Conservation (phyloP, 2,113 vertebrate species). For the Brachyhypopomus gauderio region DNA sequence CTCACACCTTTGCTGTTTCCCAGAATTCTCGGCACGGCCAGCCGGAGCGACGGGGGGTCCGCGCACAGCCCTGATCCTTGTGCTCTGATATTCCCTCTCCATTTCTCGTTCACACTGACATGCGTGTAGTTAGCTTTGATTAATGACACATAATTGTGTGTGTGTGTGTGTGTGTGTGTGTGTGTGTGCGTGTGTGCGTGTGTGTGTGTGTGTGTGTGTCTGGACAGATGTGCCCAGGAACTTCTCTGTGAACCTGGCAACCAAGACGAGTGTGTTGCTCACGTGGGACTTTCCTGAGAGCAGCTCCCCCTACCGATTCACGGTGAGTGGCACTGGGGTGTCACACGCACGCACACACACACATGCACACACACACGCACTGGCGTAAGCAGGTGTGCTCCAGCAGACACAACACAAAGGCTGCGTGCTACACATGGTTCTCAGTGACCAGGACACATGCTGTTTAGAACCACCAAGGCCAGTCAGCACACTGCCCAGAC, state of each 20-base stretch:
- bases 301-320: constrained; percentile 86
- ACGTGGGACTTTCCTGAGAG: constrained; percentile 98
- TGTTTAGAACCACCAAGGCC: not conserved
- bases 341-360: not conserved
- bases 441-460: not conserved
- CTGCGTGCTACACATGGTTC: not conserved
- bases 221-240: constrained; percentile 92
- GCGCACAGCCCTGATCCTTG: constrained; percentile 33
- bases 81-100: not conserved
- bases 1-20: constrained; percentile 69
- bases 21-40: constrained; percentile 45
- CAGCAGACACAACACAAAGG: too few relatives aligned
- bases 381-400: too few relatives aligned
- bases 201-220: too few relatives aligned
- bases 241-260: constrained; percentile 96
- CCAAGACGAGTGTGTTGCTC: constrained; percentile 91
- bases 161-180: too few relatives aligned
- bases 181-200: too few relatives aligned
- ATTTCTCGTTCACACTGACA: not conserved
- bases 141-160: not conserved
- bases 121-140: not conserved
- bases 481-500: not conserved
- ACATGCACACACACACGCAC: too few relatives aligned
- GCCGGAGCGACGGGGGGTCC: constrained; percentile 17
- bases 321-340: constrained; percentile 71